Evolutionary conservation across 2,888 invertebrate genomes (phyloP).

Genomic region (Drosophila acutilabella): DNA sequence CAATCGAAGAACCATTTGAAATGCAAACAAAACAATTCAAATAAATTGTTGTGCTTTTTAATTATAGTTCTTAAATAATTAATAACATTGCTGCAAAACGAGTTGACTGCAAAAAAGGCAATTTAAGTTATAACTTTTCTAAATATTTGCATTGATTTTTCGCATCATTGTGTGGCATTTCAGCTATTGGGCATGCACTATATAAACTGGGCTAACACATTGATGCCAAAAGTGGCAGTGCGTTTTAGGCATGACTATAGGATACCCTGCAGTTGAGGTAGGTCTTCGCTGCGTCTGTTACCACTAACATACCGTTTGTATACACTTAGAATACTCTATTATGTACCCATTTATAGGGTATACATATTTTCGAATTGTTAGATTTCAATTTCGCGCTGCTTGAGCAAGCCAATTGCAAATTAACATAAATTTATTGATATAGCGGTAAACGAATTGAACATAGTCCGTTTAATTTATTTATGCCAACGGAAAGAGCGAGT

Average conservation of each 20-base stretch:
- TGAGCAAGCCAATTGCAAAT: constrained; percentile 51
- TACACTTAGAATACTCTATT: neutral
- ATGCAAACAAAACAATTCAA: constrained; percentile 6
- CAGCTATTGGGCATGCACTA: constrained; percentile 15
- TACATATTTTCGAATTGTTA: neutral
- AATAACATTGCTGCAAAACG: constrained; percentile 1
- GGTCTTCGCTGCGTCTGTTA: neutral
- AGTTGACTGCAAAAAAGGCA: constrained; percentile 4
- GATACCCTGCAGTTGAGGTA: neutral
- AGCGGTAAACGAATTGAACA: constrained; percentile 48
- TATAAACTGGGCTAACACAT: neutral
- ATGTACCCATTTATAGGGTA: neutral
- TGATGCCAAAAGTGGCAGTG: neutral
- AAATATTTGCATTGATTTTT: constrained; percentile 44
- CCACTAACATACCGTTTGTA: neutral
- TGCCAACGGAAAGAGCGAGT: neutral
- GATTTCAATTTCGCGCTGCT: constrained; percentile 48
- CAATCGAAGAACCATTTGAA: constrained; percentile 13
- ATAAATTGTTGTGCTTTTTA: constrained; percentile 11
- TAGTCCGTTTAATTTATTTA: constrained; percentile 39
- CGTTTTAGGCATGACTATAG: neutral
- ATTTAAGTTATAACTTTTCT: constrained; percentile 15
- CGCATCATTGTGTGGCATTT: constrained; percentile 28
- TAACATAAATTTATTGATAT: constrained; percentile 55
- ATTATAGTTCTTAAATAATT: constrained; percentile 18